phyloP scores from a whole-genome alignment of 2,888 invertebrate genomes.

The Parnassius smintheus region DNA sequence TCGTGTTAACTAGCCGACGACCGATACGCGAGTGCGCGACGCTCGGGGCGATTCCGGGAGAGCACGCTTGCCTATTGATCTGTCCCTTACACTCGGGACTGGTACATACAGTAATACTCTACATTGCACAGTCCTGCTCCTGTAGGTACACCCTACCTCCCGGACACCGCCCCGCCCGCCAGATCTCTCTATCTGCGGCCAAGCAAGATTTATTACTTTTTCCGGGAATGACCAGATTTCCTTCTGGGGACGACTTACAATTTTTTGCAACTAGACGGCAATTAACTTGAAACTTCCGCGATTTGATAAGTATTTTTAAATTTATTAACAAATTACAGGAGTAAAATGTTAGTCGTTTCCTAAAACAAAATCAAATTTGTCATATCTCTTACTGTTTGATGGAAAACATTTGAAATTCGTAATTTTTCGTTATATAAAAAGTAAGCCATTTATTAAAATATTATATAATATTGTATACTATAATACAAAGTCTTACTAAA shows the following conservation, averaged over 20 bases:
- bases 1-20: constrained; percentile 32
- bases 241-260: constrained; percentile 31
- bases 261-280: constrained; percentile 36
- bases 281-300: constrained; percentile 31
- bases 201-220: constrained; percentile 67
- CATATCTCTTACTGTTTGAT: no score
- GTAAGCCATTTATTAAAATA: no score
- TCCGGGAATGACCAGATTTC: constrained; percentile 68
- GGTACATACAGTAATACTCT: constrained; percentile 20
- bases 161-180: constrained; percentile 37
- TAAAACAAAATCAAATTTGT: no score
- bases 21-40: constrained; percentile 38
- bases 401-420: no score
- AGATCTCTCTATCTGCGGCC: constrained; percentile 58
- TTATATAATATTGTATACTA: no score
- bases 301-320: neutral
- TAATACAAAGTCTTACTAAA: no score
- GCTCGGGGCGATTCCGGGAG: constrained; percentile 40
- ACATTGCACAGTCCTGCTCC: constrained; percentile 43
- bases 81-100: constrained; percentile 57
- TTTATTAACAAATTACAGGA: no score
- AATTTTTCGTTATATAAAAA: no score
- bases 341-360: no score
- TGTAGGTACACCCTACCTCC: constrained; percentile 47
- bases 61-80: constrained; percentile 67